phyloP scores from a whole-genome alignment of 2,888 invertebrate genomes.

The Drosophila colorata region DNA sequence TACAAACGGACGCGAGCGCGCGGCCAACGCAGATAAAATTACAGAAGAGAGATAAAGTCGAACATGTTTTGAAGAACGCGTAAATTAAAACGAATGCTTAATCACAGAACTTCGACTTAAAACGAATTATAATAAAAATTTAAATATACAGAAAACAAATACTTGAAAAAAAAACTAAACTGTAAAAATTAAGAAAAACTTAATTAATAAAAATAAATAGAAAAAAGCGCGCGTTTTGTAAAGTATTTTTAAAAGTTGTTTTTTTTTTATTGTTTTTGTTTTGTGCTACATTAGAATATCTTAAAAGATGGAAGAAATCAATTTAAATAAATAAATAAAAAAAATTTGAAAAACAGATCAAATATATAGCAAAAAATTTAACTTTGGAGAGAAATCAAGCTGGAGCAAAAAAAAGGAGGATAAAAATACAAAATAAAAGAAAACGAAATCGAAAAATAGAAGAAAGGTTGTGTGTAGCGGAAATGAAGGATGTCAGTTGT shows the following conservation, averaged over 20 bases:
- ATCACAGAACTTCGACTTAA: background rate
- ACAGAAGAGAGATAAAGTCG: constrained; percentile 1
- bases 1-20: constrained; percentile 74
- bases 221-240: constrained; percentile 6
- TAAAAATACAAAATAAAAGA: background rate
- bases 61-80: constrained; percentile 38
- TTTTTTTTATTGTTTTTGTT: constrained; percentile 36
- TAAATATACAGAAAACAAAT: background rate
- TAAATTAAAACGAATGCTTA: constrained; percentile 14
- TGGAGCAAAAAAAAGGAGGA: background rate
- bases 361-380: background rate
- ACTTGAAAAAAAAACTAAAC: background rate
- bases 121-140: background rate
- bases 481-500: constrained; percentile 79
- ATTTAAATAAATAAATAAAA: background rate
- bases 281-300: constrained; percentile 1
- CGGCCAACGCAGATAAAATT: constrained; percentile 3
- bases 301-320: no score
- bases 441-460: background rate
- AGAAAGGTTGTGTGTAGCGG: constrained; percentile 52
- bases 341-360: background rate
- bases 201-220: background rate
- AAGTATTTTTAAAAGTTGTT: constrained; percentile 14
- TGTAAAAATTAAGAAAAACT: background rate
- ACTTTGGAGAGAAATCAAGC: constrained; percentile 5